These are phyloP conservation scores for Papilio helenus DNA, from an alignment of 1,140 invertebrate species.

Conservation along the genomic window DNA sequence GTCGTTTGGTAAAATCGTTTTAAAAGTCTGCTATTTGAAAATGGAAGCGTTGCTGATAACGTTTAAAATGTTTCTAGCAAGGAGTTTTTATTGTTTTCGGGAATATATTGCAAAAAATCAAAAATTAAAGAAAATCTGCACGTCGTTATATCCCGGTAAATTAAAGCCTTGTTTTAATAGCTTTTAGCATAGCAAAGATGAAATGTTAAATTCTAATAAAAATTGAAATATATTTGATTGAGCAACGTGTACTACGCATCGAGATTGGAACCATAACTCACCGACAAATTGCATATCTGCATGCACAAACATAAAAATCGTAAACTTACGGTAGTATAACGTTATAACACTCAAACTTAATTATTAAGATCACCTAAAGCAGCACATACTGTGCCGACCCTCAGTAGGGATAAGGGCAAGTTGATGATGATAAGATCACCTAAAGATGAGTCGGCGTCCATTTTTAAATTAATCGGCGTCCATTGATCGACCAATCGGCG, in stretches of 20 bases:
- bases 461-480: no score
- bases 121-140: background rate
- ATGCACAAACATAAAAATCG: slow-evolving; percentile 27
- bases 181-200: background rate
- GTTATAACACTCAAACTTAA: background rate
- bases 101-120: background rate
- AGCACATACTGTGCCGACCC: no score
- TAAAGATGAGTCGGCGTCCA: background rate
- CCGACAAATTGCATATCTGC: slow-evolving; percentile 31
- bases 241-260: background rate
- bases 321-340: background rate
- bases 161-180: background rate
- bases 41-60: background rate
- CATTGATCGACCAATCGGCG: no score
- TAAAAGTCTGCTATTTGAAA: slow-evolving; percentile 4
- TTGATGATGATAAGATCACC: no score
- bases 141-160: no score
- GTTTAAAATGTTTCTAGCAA: background rate
- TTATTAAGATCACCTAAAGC: background rate
- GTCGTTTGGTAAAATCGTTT: slow-evolving; percentile 12
- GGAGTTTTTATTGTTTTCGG: background rate
- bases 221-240: background rate
- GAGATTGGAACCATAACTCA: background rate
- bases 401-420: no score
- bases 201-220: no score